Percentiles rank a stretch among this genome's conserved stretches.
Conservation (phyloP, 1,140 invertebrate genomes). For the Neelides sp. region DNA sequence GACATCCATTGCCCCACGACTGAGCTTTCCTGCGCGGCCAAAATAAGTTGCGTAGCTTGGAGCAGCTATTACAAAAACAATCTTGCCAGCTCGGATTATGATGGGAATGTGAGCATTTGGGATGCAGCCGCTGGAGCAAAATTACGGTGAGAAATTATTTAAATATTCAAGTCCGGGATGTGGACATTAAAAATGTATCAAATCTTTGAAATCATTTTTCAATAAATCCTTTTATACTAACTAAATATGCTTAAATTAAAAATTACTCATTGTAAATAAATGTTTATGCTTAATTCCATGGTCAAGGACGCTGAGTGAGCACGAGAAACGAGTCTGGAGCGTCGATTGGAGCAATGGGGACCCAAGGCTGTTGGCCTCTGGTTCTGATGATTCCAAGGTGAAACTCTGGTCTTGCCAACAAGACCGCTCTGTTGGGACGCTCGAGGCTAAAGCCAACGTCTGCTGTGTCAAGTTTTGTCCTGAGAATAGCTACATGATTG, state of each 20-base stretch:
- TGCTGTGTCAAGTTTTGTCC: conserved; percentile 96
- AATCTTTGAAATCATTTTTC: background rate
- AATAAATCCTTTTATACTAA: no score
- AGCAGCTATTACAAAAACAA: conserved; percentile 82
- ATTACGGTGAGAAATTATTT: conserved; percentile 37
- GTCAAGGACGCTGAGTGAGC: conserved; percentile 60
- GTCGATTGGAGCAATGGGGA: conserved; percentile 92
- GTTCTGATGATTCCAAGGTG: conserved; percentile 86
- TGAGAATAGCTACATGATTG: conserved; percentile 56
- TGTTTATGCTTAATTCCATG: conserved; percentile 4
- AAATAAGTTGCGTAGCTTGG: conserved; percentile 91
- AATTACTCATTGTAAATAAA: conserved; percentile 3
- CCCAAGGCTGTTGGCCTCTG: conserved; percentile 78
- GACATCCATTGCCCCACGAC: conserved; percentile 83
- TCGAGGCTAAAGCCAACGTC: conserved; percentile 86
- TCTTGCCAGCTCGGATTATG: conserved; percentile 88
- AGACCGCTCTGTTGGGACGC: conserved; percentile 70
- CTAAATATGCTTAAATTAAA: conserved; percentile 1
- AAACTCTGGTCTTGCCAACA: conserved; percentile 84
- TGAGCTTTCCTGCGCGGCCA: conserved; percentile 87
- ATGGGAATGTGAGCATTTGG: conserved; percentile 87
- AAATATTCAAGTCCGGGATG: background rate
- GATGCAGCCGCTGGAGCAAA: conserved; percentile 69
- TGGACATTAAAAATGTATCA: background rate
- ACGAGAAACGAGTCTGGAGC: conserved; percentile 92